Evolutionary conservation across 2,888 invertebrate species (phyloP), one percentile per base, ranked within the genome.

Genomic region (Leucophora obtusa): DNA sequence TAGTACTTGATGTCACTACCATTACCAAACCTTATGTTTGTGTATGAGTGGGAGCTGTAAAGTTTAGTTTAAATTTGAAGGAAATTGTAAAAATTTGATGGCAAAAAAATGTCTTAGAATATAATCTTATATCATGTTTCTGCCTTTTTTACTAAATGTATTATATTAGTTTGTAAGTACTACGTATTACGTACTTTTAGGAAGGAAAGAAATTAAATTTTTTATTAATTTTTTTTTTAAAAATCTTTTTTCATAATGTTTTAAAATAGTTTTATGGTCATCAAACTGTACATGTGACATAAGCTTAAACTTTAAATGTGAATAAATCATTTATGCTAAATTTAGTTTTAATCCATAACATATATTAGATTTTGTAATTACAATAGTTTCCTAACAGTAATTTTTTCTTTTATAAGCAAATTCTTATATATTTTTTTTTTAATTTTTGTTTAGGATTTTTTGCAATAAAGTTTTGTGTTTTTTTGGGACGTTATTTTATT

Each of bases 1-100:
- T 56, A 54, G 54, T 66, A 66, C 54, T 66, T 54, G 66, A 66
- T 66, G 54, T 54, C 66, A 66, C 66, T 54, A n/a, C 38, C 54
- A 66, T 43, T 66, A 66, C 54, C 54, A 43, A 50, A 15, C 56
- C 56, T 15, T 58, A 33, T 58, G 28, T 58, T 33, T 33, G 11
- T 17, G n/a, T 28, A 28, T 21, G n/a, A 24, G 43, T 54, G 38
- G n/a, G 14, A 11, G 38, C 35, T 65, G 35, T 38, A n/a, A 65
- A 65, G 65, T 65, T 65, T 53, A 65, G 53, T 53, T 17, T 53
- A 65, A 54, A 21, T 53, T 53, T 53, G 15, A 66, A 54, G 53
- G 24, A 66, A 66, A 66, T 66, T 66, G 54, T 66, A 54, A 54
- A 66, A 66, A 38, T 66, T 5, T 54, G 43, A 54, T 43, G 54